These are phyloP conservation scores for Brachypterus glaber DNA, from an alignment of 2,888 invertebrate genomes.

Conservation along the genomic window DNA sequence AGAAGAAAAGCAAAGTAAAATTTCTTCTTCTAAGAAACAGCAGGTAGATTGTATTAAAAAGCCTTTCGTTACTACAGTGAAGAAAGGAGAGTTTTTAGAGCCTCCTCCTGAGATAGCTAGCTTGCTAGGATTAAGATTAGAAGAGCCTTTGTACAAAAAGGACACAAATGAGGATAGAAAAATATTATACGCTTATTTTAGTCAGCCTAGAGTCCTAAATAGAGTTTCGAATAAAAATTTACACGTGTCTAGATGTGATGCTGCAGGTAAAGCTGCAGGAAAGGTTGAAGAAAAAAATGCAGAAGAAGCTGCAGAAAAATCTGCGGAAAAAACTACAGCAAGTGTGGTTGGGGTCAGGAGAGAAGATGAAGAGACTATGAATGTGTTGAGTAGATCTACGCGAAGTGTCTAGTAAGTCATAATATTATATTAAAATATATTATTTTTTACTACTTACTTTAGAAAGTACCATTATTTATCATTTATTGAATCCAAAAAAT, in stretches of 20 bases:
- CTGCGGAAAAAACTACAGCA: constrained; percentile 32
- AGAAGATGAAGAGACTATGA: constrained; percentile 13
- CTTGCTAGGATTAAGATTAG: constrained; percentile 48
- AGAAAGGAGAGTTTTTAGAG: constrained; percentile 66
- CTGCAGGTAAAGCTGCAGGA: constrained; percentile 36
- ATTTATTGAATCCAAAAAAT: too few species aligned
- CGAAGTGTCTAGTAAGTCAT: too few species aligned
- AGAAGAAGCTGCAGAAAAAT: constrained; percentile 37
- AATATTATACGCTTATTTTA: constrained; percentile 57
- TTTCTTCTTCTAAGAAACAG: constrained; percentile 21
- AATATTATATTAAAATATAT: too few species aligned
- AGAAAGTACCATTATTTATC: too few species aligned
- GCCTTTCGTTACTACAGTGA: constrained; percentile 73
- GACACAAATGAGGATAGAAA: constrained; percentile 29
- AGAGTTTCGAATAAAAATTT: constrained; percentile 29
- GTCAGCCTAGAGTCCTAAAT: constrained; percentile 50
- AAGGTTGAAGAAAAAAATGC: too few species aligned
- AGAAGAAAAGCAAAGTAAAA: constrained; percentile 40
- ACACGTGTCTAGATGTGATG: constrained; percentile 35
- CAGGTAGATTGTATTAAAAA: constrained; percentile 29
- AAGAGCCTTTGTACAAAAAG: constrained; percentile 22
- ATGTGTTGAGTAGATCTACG: too few species aligned
- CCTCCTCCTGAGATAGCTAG: constrained; percentile 64
- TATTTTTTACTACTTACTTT: too few species aligned
- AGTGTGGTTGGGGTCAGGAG: constrained; percentile 26